Conservation (phyloP, 2,113 vertebrate species). For the Micronycteris hirsuta region DNA sequence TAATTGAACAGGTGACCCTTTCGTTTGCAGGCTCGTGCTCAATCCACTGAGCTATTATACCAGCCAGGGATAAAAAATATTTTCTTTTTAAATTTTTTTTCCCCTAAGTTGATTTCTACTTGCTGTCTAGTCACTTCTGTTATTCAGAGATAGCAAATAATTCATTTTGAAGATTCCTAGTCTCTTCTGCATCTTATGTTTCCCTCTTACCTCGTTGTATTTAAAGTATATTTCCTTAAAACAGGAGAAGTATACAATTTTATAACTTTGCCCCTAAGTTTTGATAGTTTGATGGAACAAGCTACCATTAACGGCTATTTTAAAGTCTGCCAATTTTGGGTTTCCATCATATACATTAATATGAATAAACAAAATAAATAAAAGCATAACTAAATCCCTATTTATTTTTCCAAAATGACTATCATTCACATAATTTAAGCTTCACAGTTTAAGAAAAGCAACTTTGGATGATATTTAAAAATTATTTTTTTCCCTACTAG, state of each 20-base stretch:
- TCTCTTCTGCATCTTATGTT: not conserved
- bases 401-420: not conserved
- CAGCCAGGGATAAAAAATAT: no score
- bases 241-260: not conserved
- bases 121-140: not conserved
- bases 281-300: not conserved
- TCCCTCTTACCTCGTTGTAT: not conserved
- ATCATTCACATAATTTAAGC: not conserved
- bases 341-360: constrained; percentile 11
- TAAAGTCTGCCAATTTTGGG: not conserved
- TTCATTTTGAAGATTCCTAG: not conserved
- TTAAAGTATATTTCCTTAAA: not conserved
- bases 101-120: not conserved
- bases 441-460: not conserved
- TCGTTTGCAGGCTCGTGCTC: no score
- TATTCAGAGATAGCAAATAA: not conserved
- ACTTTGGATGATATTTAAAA: not conserved
- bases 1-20: no score
- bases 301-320: not conserved
- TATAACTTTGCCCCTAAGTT: not conserved
- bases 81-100: not conserved
- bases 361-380: not conserved
- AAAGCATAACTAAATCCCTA: not conserved
- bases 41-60: no score
- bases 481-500: not conserved